Evolutionary conservation across 2,888 invertebrate genomes (phyloP), one percentile per base, ranked within the genome.

Genomic region (Apomyelois bistriatella): DNA sequence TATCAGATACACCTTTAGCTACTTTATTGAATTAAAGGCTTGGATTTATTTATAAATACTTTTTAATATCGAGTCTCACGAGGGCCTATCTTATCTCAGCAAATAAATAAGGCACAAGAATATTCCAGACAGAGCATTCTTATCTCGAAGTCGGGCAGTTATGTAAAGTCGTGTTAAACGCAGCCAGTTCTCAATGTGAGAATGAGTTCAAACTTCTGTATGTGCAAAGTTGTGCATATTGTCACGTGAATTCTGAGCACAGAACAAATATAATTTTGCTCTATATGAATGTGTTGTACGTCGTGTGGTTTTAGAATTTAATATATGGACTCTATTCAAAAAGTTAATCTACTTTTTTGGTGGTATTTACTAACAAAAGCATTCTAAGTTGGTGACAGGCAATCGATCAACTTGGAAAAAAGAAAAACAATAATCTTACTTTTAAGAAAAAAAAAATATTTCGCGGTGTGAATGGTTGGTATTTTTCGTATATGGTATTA

Each of bases 221-320:
- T 58, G 62, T 58, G 64, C 55, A 61, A 73, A 70, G 63, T 72
- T 60, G 58, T 61, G 54, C 59, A 55, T 64, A 65, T 64, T 64
- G 66, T 70, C 66, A 68, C 66, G 64, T 68, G 65, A 72, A 75
- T 76, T 76, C 74, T 57, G 58, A 64, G 68, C 71, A 74, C 73
- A 66, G 63, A 78, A 74, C 70, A 73, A 74, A 82, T 78, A 79
- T 83, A 82, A 83, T 81, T 82, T 72, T 69, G 65, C 60, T 60
- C 76, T 82, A 70, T 72, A 85, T 82, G 79, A 72, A 41, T 10
- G 13, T 4, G 13, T 12, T 38, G 13, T 22, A 22, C n/a, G n/a
- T n/a, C n/a, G n/a, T 22, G 22, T 22, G 22, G 22, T 22, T 22
- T 22, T 5, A n/a, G 3, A 22, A 22, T 22, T 22, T 22, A 5